phyloP scores from a whole-genome alignment of 2,113 vertebrate genomes.

The Pipra filicauda region DNA sequence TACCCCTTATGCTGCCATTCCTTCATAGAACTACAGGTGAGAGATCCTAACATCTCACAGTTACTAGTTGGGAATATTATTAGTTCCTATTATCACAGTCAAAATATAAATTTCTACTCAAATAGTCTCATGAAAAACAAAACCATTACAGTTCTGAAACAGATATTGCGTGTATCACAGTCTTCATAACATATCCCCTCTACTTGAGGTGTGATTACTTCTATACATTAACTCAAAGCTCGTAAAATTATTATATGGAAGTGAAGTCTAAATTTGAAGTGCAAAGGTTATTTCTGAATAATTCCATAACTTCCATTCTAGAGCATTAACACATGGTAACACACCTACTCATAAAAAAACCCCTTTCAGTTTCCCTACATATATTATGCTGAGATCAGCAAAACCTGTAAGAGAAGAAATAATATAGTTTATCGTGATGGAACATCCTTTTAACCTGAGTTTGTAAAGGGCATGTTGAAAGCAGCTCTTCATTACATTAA shows the following conservation, averaged over 20 bases:
- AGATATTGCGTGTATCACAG: not conserved
- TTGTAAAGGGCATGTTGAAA: not conserved
- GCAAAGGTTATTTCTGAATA: not conserved
- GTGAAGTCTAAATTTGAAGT: not conserved
- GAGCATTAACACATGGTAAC: not conserved
- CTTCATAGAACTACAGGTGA: not conserved
- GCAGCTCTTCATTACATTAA: not conserved
- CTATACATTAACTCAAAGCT: not conserved
- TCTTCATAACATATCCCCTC: not conserved
- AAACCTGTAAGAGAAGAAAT: not conserved
- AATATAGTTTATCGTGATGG: not conserved
- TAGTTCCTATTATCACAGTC: not conserved
- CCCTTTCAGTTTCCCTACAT: not conserved
- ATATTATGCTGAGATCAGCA: not conserved
- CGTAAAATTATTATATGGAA: not conserved
- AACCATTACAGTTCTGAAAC: not conserved
- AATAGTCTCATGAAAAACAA: not conserved
- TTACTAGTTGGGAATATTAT: not conserved
- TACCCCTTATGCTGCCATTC: not conserved
- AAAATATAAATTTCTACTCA: not conserved
- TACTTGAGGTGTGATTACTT: not conserved
- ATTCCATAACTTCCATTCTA: not conserved
- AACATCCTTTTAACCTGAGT: not conserved
- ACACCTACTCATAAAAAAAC: not conserved
- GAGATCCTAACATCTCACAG: not conserved